Evolutionary conservation across 2,888 invertebrate genomes (phyloP).

Genomic region (Axea sp.): DNA sequence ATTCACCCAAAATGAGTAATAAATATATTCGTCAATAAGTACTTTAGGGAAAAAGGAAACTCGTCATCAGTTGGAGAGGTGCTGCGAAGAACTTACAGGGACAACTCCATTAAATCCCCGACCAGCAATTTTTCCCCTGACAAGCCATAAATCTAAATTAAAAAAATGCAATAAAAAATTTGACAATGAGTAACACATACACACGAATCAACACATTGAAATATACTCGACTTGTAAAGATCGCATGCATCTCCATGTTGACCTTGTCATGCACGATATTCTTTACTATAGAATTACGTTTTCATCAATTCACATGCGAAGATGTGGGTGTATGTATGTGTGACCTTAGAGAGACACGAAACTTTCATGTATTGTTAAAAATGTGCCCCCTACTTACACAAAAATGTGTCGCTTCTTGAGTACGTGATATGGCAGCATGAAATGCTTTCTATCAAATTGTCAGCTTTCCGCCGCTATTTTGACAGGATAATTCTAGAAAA

Average conservation of each 20-base stretch:
- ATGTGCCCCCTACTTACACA: background rate
- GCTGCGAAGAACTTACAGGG: slow-evolving; percentile 59
- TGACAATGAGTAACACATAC: slow-evolving; percentile 6
- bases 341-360: slow-evolving; percentile 16
- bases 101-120: slow-evolving; percentile 11
- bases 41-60: slow-evolving; percentile 31
- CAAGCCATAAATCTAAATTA: background rate
- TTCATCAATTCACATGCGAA: background rate
- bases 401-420: slow-evolving; percentile 24
- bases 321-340: slow-evolving; percentile 7
- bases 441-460: slow-evolving; percentile 21
- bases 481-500: slow-evolving; percentile 6
- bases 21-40: slow-evolving; percentile 5
- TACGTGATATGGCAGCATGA: slow-evolving; percentile 33
- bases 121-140: slow-evolving; percentile 3
- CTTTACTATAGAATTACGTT: slow-evolving; percentile 26
- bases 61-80: slow-evolving; percentile 73
- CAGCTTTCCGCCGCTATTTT: slow-evolving; percentile 13
- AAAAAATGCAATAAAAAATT: background rate
- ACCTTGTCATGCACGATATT: slow-evolving; percentile 49
- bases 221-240: slow-evolving; percentile 13
- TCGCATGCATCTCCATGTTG: slow-evolving; percentile 42
- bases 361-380: slow-evolving; percentile 10
- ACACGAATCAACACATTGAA: slow-evolving; percentile 7
- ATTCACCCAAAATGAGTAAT: background rate